Evolutionary conservation across 2,888 invertebrate genomes (phyloP).

Genomic region (Cataglyphis altisquamis): DNA sequence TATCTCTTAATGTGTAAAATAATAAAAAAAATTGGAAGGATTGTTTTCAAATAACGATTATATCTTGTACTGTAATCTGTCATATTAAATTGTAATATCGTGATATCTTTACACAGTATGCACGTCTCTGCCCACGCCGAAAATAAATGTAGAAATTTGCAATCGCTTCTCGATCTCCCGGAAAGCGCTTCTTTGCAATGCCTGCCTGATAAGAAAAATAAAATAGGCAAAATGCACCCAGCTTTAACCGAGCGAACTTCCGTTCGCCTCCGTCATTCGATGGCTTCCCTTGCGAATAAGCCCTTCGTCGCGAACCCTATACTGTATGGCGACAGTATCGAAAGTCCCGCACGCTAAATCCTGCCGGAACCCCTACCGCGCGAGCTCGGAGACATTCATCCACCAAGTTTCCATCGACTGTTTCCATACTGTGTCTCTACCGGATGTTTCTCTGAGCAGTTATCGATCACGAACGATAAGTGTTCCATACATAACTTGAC

Average conservation of each 20-base stretch:
- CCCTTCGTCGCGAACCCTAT: conserved; percentile 37
- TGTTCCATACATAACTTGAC: conserved; percentile 4
- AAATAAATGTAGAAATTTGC: conserved; percentile 72
- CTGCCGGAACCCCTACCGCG: conserved; percentile 62
- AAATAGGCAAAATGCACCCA: conserved; percentile 65
- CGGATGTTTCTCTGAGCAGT: conserved; percentile 74
- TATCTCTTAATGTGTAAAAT: neutral
- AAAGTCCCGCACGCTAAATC: conserved; percentile 62
- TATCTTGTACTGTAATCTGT: neutral
- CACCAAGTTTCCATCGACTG: conserved; percentile 61
- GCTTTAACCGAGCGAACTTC: conserved; percentile 62
- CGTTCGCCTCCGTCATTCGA: conserved; percentile 57
- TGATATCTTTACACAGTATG: neutral
- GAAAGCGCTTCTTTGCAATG: conserved; percentile 62
- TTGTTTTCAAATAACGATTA: neutral
- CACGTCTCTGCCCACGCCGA: neutral
- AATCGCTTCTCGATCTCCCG: conserved; percentile 58
- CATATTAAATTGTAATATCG: neutral
- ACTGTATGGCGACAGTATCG: conserved; percentile 13
- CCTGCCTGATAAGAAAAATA: conserved; percentile 71
- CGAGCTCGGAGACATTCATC: conserved; percentile 70
- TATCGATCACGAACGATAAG: conserved; percentile 68
- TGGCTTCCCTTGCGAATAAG: conserved; percentile 17
- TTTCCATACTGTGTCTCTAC: conserved; percentile 60
- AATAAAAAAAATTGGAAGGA: neutral